A percentile compares a stretch with the other conserved stretches of the same genome.
phyloP scores from a whole-genome alignment of 2,888 invertebrate species.

The Cylindroiulus punctatus region DNA sequence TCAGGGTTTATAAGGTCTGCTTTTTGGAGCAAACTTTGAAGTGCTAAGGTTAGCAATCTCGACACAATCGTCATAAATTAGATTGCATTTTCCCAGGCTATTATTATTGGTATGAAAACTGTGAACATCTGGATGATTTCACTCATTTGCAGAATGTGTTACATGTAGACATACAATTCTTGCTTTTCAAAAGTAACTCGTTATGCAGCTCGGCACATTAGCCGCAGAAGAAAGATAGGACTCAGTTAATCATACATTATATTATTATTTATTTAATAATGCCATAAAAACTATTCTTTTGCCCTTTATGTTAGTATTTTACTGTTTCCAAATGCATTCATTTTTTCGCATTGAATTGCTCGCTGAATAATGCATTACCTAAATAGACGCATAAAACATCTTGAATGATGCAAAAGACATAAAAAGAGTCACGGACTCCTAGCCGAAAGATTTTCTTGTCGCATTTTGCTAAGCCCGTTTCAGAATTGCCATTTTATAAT shows the following conservation, averaged over 20 bases:
- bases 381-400: neutral
- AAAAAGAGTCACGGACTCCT: slow-evolving; percentile 4
- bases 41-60: too few relatives aligned
- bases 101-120: neutral
- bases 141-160: neutral
- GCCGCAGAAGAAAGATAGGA: neutral
- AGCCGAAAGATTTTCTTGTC: slow-evolving; percentile 6
- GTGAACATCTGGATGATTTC: neutral
- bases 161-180: neutral
- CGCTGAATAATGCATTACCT: neutral
- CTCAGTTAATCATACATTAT: neutral
- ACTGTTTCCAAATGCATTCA: neutral
- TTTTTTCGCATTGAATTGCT: neutral
- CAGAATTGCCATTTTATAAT: neutral
- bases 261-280: slow-evolving; percentile 26
- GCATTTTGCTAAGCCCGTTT: neutral
- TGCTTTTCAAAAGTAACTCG: neutral
- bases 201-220: neutral
- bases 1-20: too few relatives aligned
- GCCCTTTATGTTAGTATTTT: neutral
- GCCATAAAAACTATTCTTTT: slow-evolving; percentile 2
- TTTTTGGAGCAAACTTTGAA: too few relatives aligned
- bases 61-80: neutral
- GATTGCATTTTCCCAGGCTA: neutral
- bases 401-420: slow-evolving; percentile 8